phyloP scores from a whole-genome alignment of 2,888 invertebrate species.

The Pterostichus niger region DNA sequence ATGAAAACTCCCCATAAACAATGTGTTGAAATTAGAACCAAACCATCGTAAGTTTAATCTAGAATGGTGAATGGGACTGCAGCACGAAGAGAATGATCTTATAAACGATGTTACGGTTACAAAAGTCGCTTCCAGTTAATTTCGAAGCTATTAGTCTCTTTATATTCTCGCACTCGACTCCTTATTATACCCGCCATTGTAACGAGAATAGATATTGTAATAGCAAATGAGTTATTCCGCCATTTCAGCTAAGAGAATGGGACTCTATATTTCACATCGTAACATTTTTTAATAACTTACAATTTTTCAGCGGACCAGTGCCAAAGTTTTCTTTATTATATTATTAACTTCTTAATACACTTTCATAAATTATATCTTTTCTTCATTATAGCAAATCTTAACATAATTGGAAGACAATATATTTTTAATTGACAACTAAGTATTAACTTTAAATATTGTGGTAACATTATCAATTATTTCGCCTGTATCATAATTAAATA shows the following conservation, averaged over 20 bases:
- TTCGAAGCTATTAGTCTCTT: conserved; percentile 57
- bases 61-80: too few relatives aligned
- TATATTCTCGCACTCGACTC: conserved; percentile 42
- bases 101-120: conserved; percentile 39
- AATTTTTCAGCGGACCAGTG: background rate
- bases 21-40: too few relatives aligned
- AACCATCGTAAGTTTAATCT: too few relatives aligned
- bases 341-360: background rate
- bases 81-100: too few relatives aligned
- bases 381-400: too few relatives aligned
- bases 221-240: conserved; percentile 29
- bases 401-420: too few relatives aligned
- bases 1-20: too few relatives aligned
- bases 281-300: background rate
- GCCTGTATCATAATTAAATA: too few relatives aligned
- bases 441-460: too few relatives aligned
- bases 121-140: conserved; percentile 56
- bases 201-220: conserved; percentile 44
- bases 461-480: too few relatives aligned
- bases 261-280: conserved; percentile 3
- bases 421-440: too few relatives aligned
- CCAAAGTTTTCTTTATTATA: background rate
- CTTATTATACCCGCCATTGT: conserved; percentile 47
- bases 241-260: conserved; percentile 9
- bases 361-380: too few relatives aligned